These are phyloP conservation scores for Neocrepidodera transversa DNA, from an alignment of 2,888 invertebrate species.

Conservation along the genomic window DNA sequence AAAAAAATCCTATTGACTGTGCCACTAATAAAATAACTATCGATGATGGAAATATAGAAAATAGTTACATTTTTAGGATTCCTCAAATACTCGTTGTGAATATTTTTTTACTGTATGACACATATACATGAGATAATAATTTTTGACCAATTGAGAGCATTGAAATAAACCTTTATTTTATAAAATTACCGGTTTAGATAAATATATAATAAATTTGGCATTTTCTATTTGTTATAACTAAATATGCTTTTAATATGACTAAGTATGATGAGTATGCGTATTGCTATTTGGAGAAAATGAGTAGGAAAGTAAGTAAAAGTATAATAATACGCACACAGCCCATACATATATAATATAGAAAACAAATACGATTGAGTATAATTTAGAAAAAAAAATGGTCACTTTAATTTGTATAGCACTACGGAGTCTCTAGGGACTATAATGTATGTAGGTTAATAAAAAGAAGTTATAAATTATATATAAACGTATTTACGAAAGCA, in stretches of 20 bases:
- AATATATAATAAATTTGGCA: background rate
- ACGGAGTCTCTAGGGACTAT: slow-evolving; percentile 38
- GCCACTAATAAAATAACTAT: no score
- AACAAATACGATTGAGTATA: slow-evolving; percentile 51
- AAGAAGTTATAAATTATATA: background rate
- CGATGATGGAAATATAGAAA: no score
- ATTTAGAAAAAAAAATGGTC: slow-evolving; percentile 43
- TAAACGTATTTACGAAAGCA: slow-evolving; percentile 4
- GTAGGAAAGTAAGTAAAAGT: slow-evolving; percentile 43
- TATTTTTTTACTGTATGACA: no score
- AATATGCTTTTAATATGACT: slow-evolving; percentile 22
- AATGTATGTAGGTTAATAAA: slow-evolving; percentile 28
- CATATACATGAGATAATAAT: no score
- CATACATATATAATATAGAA: slow-evolving; percentile 46
- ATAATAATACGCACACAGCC: slow-evolving; percentile 55
- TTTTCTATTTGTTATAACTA: background rate
- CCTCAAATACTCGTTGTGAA: no score
- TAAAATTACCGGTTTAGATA: no score
- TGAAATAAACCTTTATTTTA: no score
- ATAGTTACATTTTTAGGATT: no score
- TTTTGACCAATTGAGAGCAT: no score
- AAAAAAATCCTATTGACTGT: no score
- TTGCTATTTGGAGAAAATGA: slow-evolving; percentile 38
- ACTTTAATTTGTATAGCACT: slow-evolving; percentile 47
- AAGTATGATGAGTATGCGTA: slow-evolving; percentile 24